Conservation (phyloP, 1,140 invertebrate species). For the Armadillidium nasatum region DNA sequence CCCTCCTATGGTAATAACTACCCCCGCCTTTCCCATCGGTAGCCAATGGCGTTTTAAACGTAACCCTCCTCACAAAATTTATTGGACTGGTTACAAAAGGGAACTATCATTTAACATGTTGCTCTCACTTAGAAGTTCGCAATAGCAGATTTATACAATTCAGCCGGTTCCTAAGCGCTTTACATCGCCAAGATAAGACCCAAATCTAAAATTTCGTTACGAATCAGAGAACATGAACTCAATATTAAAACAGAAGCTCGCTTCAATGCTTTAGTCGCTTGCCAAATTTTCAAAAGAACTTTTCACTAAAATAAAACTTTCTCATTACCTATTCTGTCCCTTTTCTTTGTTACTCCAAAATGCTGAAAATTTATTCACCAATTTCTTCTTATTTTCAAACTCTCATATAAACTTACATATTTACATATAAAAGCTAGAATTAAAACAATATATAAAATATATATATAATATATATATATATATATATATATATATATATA, state of each 20-base stretch:
- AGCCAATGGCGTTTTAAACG: background rate
- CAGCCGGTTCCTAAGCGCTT: background rate
- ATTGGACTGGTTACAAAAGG: constrained; percentile 2
- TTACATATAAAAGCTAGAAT: constrained; percentile 1
- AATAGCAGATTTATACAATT: constrained; percentile 7
- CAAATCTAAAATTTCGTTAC: background rate
- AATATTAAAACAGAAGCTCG: background rate
- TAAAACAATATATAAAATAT: background rate
- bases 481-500: background rate
- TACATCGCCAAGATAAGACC: background rate
- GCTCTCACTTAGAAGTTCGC: background rate
- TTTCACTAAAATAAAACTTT: constrained; percentile 6
- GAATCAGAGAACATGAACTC: background rate
- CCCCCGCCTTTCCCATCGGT: background rate
- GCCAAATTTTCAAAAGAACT: background rate
- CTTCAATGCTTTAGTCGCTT: background rate
- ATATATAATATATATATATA: background rate
- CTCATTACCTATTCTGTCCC: constrained; percentile 6
- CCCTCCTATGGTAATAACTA: background rate
- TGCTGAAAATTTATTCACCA: background rate
- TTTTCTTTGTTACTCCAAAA: background rate
- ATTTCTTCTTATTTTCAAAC: background rate
- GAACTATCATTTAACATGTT: constrained; percentile 6
- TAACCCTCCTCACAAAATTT: background rate
- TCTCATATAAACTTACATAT: background rate